These are phyloP conservation scores for Pemphredon lugubris DNA, from an alignment of 2,888 invertebrate species.

Conservation along the genomic window DNA sequence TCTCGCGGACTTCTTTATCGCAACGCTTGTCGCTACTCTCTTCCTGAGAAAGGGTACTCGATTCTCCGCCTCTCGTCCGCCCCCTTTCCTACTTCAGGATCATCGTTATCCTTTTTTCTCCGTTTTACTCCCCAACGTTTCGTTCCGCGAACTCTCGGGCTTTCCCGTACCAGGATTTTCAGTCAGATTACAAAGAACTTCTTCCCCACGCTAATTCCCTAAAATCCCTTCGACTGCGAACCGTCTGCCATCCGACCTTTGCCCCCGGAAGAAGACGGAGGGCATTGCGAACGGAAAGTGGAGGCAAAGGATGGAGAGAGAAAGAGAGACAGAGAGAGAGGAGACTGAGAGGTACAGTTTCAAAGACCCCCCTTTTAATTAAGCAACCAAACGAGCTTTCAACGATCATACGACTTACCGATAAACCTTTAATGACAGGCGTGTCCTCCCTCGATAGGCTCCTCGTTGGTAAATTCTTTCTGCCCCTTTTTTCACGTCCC, in stretches of 20 bases:
- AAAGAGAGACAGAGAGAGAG: constrained; percentile 3
- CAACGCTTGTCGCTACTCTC: not conserved
- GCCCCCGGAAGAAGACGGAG: constrained; percentile 17
- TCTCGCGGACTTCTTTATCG: constrained; percentile 1
- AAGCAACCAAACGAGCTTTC: constrained; percentile 54
- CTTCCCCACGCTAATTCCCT: constrained; percentile 32
- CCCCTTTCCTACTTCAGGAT: not conserved
- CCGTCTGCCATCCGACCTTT: constrained; percentile 29
- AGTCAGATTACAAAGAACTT: constrained; percentile 27
- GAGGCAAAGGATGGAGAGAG: not conserved
- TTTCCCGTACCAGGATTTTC: constrained; percentile 24
- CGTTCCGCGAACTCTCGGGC: constrained; percentile 7
- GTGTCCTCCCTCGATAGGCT: constrained; percentile 8
- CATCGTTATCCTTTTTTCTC: not conserved
- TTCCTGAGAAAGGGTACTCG: constrained; percentile 1
- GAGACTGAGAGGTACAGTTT: constrained; percentile 27
- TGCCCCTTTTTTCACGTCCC: not conserved
- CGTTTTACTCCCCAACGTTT: constrained; percentile 18
- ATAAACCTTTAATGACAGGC: constrained; percentile 56
- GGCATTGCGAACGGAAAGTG: not conserved
- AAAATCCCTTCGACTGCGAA: constrained; percentile 32
- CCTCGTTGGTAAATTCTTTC: constrained; percentile 17
- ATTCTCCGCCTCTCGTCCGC: not conserved
- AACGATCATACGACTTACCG: constrained; percentile 43
- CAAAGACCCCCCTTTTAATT: constrained; percentile 57